Base-by-base conservation (phyloP, 2,888 invertebrate genomes). In the Sminthurides aquaticus region DNA sequence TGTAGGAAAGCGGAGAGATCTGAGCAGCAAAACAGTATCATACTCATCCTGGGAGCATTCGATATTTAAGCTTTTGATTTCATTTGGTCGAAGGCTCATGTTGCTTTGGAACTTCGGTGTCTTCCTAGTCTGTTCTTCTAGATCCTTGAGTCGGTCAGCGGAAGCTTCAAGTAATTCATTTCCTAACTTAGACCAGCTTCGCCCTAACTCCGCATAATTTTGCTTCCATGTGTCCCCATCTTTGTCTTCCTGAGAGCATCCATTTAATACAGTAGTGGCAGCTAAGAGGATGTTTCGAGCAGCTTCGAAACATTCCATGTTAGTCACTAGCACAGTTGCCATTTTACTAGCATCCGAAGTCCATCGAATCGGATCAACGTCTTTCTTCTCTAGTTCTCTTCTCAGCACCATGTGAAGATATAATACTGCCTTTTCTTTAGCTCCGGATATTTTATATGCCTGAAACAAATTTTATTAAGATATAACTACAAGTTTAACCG, bases 391-490 rank as follows among this genome's bases (percentile, higher is more conserved):
- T 29, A 74, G 57, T 57, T 74, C 71, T 22, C 69, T 56, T 2
- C 74, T 48, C 0, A 74, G 63, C 8, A 74, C 74, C 74, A 72
- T 71, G 60, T 74, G 74, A 22, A 74, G 62, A 48, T 74, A 74
- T 11, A 74, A 52, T 1, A 72, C 65, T 8, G 74, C 72, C 48
- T 70, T 70, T 57, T 72, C 74, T 49, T 71, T 72, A 29, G 70
- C 72, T 20, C 71, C 74, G 11, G 67, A 66, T n/a, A 71, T 74
- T 64, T 71, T 67, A 58, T 72, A 74, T 1, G 74, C 74, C 71
- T 73, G 58, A 57, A 48, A 62, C 15, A 3, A n/a, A n/a, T n/a
- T 3, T 34, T 22, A 60, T 20, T 1, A 20, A 25, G 22, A 11
- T 24, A 11, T 24, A 20, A 48, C n/a, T n/a, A n/a, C n/a, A n/a